Conservation (phyloP, 2,888 invertebrate species). For the Machimus rusticus region DNA sequence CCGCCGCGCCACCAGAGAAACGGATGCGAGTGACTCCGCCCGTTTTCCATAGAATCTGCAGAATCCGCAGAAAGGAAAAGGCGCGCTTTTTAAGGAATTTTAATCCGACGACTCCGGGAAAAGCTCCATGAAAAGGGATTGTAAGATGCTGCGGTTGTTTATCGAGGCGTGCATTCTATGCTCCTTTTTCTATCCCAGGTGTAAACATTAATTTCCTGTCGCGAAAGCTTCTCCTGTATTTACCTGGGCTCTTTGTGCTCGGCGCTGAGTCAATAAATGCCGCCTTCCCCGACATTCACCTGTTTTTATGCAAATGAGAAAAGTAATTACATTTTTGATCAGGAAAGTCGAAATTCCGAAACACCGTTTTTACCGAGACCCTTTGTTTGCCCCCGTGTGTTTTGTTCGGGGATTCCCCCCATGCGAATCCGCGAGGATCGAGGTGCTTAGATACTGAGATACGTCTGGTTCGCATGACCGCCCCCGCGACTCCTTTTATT, state of each 20-base stretch:
- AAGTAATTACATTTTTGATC: slow-evolving; percentile 41
- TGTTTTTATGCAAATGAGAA: slow-evolving; percentile 40
- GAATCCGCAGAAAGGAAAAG: neutral
- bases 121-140: neutral
- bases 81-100: neutral
- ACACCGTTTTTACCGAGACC: neutral
- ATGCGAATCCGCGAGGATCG: neutral
- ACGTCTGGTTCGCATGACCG: neutral
- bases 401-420: neutral
- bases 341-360: slow-evolving; percentile 35
- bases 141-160: slow-evolving; percentile 30
- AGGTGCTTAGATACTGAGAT: neutral
- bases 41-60: neutral
- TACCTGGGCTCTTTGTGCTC: slow-evolving; percentile 17
- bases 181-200: slow-evolving; percentile 40
- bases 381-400: slow-evolving; percentile 8
- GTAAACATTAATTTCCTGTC: slow-evolving; percentile 41
- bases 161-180: slow-evolving; percentile 28
- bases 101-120: neutral
- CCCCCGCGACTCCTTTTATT: neutral
- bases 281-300: slow-evolving; percentile 15
- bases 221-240: slow-evolving; percentile 27
- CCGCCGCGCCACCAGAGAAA: neutral
- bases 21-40: neutral
- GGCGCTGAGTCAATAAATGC: slow-evolving; percentile 35